Evolutionary conservation across 1,140 invertebrate species (phyloP).

Genomic region (Apis mellifera): Amel_HAv3.1 CM009937.2:957501-958000

Average conservation of each 20-base stretch:
- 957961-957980: conserved; percentile 60
- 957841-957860: conserved; percentile 76
- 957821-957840: conserved; percentile 59
- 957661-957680: not conserved
- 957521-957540: conserved; percentile 1
- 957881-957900: conserved; percentile 64
- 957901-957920: conserved; percentile 67
- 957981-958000: conserved; percentile 56
- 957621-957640: not conserved
- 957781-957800: conserved; percentile 65
- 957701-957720: not conserved
- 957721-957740: conserved; percentile 44
- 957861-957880: conserved; percentile 73
- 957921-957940: conserved; percentile 73
- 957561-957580: conserved; percentile 8
- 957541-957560: conserved; percentile 24
- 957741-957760: conserved; percentile 25
- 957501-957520: too few relatives aligned
- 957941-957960: conserved; percentile 75
- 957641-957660: not conserved
- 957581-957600: not conserved
- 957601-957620: not conserved
- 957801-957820: conserved; percentile 74
- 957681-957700: too few relatives aligned
- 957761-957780: too few relatives aligned